Base-by-base conservation (phyloP, 2,113 vertebrate species). In the Pterocles orientalis region DNA sequence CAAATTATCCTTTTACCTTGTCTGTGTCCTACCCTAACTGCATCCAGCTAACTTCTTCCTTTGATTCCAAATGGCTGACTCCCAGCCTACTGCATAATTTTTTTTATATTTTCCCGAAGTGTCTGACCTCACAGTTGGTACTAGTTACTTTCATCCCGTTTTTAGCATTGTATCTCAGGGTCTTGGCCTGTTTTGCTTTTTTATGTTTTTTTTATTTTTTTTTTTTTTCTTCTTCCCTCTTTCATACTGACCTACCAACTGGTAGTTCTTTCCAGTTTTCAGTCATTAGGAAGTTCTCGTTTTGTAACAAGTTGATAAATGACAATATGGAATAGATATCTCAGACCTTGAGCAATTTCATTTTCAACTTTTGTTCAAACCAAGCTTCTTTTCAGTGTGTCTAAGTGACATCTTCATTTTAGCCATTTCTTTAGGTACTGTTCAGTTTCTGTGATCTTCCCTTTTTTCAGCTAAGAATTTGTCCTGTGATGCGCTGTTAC, bases 401-500 rank as follows among this genome's bases (percentile, higher is more conserved):
- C 3, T 9, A 70, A 65, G 13, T 50, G 39, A 31, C 19, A 23
- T 33, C 7, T 58, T 12, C 2, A 6, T 45, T 88, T 58, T n/a
- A 86, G 50, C 2, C 1, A 8, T 68, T 72, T 78, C 12, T 79
- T 79, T 14, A 28, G 8, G 3, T 54, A 14, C 28, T 76, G 50
- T 24, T 54, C 1, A 31, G 10, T 54, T 92, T 88, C 47, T 85
- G 14, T 41, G 9, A 0, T 70, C 13, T 23, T 78, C 14, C 31
- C 14, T 62, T 8, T 6, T 71, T 71, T 71, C 26, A 54, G 8
- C 20, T 86, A 33, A 7, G 2, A 65, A 34, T 10, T 61, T 7
- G 0, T 26, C 12, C 13, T 41, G 18, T 70, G 25, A 25, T 47
- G 29, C 1, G 1, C 3, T 28, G 4, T 50, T 18, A 8, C 43